Evolutionary conservation across 2,113 vertebrate species (phyloP).

Genomic region (Apeltes quadracus): DNA sequence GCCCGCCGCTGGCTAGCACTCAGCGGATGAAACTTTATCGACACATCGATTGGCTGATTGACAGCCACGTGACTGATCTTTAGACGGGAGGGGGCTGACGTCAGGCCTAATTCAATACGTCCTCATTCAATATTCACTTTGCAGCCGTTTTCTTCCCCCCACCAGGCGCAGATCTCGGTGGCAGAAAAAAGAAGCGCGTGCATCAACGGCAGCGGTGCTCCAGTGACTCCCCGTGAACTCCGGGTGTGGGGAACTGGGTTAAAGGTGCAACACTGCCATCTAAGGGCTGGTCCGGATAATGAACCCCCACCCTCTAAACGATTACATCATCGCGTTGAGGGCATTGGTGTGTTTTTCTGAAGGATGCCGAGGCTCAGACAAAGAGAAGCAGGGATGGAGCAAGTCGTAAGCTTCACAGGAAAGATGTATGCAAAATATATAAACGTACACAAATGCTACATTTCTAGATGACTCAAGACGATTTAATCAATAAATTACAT

Average conservation of each 20-base stretch:
- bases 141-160: background rate
- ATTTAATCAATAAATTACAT: background rate
- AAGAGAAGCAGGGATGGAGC: constrained; percentile 61
- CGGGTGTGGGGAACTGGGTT: constrained; percentile 75
- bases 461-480: background rate
- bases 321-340: constrained; percentile 79
- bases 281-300: constrained; percentile 59
- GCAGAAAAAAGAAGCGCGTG: constrained; percentile 52
- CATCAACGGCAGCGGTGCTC: constrained; percentile 71
- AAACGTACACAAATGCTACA: background rate
- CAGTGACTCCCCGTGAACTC: constrained; percentile 79
- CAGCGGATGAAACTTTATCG: constrained; percentile 59
- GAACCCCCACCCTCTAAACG: constrained; percentile 15
- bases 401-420: background rate
- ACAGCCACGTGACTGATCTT: constrained; percentile 65
- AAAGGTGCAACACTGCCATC: constrained; percentile 88
- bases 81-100: constrained; percentile 45
- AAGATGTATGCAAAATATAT: constrained; percentile 1
- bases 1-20: constrained; percentile 44
- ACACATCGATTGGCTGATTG: constrained; percentile 63
- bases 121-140: constrained; percentile 57
- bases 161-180: constrained; percentile 43
- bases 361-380: constrained; percentile 73
- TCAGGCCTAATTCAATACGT: constrained; percentile 54
- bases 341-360: constrained; percentile 66